These are phyloP conservation scores for Pycnonotus jocosus DNA, from an alignment of 2,113 vertebrate species.

Conservation along the genomic window DNA sequence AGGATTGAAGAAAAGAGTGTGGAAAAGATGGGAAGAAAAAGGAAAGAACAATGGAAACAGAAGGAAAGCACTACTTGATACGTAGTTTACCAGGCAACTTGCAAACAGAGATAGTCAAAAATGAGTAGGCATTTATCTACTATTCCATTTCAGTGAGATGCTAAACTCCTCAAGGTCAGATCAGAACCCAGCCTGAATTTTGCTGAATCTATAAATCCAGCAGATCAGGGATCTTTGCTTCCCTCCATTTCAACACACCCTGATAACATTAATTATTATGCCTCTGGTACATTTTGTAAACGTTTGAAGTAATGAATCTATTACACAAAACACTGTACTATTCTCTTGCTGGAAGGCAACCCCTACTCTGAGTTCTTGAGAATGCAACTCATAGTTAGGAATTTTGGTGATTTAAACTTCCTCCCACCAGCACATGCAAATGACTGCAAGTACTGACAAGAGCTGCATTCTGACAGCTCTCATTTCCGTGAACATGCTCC, in stretches of 20 bases:
- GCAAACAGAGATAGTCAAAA: background rate
- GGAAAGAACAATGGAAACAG: background rate
- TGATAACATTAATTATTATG: background rate
- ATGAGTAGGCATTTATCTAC: background rate
- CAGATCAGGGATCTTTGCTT: background rate
- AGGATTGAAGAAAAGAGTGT: background rate
- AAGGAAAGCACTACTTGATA: background rate
- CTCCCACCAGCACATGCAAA: slow-evolving; percentile 2
- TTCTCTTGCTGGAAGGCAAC: background rate
- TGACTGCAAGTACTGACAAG: background rate
- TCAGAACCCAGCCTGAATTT: background rate
- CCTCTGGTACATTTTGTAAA: background rate
- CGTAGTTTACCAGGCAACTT: background rate
- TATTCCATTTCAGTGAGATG: background rate
- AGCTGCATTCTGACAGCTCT: background rate
- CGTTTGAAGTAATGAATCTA: background rate
- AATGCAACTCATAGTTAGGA: background rate
- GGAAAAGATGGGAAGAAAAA: background rate
- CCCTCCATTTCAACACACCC: background rate
- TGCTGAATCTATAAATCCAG: background rate
- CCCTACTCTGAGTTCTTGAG: background rate
- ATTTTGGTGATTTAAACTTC: background rate
- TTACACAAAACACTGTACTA: background rate
- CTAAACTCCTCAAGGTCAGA: background rate
- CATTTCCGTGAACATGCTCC: background rate